Base-by-base conservation (phyloP, 2,888 invertebrate genomes). In the Nipponacmea schrenckii region DNA sequence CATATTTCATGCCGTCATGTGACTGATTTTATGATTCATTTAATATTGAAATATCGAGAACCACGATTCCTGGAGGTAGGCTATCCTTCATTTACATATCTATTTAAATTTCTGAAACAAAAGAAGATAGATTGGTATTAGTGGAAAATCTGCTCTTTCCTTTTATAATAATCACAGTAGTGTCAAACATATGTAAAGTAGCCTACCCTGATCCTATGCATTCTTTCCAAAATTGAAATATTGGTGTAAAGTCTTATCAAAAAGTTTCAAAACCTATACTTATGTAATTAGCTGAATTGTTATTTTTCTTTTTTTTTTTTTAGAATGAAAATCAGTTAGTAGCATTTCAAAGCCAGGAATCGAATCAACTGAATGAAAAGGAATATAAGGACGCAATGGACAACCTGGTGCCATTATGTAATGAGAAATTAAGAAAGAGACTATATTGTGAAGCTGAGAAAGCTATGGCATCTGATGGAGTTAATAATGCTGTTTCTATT, bases 361-460 rank as follows among this genome's bases (percentile, higher is more conserved):
- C 77, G 8, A 84, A 83, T 7, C 77, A 80, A 20, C 80, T 87
- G 79, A 83, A 80, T 8, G 86, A 86, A 71, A 78, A 74, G 45
- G 88, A 87, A 75, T 87, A 84, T 72, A 83, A 82, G 56, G 86
- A 86, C 3, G 83, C 86, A 2, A 76, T 85, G 26, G 88, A 87
- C 56, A 81, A 80, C 62, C 77, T 87, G 20, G 76, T 87, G 7
- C 83, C 84, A 2, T 74, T 85, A 12, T 74, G 83, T 69, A 85
- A 83, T 78, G 87, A 87, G 64, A 81, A 80, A 46, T 77, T 86
- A 26, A 72, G 85, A 15, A 74, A 80, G 48, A 77, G 84, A 20
- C 80, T 88, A 14, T 87, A 78, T 72, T 73, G 77, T 63, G 86
- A 88, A 79, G 75, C 87, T 3, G 84, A 84, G 75, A 78, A 79